Evolutionary conservation across 2,888 invertebrate genomes (phyloP), one percentile per base, ranked within the genome.

Genomic region (Tiliacea aurago): DNA sequence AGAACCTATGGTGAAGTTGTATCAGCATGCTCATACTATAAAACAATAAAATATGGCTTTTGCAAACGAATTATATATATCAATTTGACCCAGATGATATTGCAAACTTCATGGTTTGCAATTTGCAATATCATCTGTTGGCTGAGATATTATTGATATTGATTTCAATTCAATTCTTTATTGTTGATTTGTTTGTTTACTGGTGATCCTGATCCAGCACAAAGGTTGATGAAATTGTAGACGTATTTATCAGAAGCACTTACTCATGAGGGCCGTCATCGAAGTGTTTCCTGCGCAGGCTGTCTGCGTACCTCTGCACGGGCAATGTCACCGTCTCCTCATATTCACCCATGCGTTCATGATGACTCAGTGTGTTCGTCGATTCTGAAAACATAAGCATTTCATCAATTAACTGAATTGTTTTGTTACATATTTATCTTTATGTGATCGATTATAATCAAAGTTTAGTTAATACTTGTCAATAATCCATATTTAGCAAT

Each of bases 281-380:
- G 76, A 96, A 95, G 80, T 96, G 96, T 85, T 95, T 95, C 71
- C 96, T 92, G 47, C 96, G 95, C 59, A 97, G 90, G 84, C 97
- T 97, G 80, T 97, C 97, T 23, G 97, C 95, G 83, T 97, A 96
- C 84, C 97, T 93, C 83, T 97, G 97, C 18, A 96, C 96, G n/a
- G 96, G 96, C 18, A 94, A 74, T 5, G 95, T 91, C 10, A 96
- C 94, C 28, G 96, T 96, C 88, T 97, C 97, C 66, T 97, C 97
- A 85, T 97, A 97, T 89, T 97, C 97, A 23, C 97, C 96, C 87
- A 97, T 97, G 76, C 97, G 93, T 89, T 97, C 97, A 61, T 96
- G 97, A 6, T 92, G 93, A 83, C 92, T 95, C 33, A 94, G 83
- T 2, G 95, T 94, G 80, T 91, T 92, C 9, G 84, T 88, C 23